phyloP scores from a whole-genome alignment of 2,888 invertebrate genomes.

The Leucoma salicis region DNA sequence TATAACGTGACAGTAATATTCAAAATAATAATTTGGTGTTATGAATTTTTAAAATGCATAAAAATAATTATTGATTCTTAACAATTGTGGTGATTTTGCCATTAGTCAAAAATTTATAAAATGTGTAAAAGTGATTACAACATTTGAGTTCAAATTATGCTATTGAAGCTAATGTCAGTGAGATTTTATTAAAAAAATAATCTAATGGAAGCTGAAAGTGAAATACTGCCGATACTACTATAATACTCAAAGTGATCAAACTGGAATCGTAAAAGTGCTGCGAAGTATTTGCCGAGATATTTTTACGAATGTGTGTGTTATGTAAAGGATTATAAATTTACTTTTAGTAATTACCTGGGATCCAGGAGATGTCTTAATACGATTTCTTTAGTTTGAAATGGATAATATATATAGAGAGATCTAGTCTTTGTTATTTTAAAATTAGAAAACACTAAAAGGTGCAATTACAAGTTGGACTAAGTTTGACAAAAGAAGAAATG shows the following conservation, averaged over 20 bases:
- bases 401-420: background rate
- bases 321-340: slow-evolving; percentile 36
- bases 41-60: slow-evolving; percentile 50
- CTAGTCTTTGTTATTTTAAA: background rate
- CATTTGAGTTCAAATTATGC: slow-evolving; percentile 36
- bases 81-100: slow-evolving; percentile 81
- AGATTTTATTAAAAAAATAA: slow-evolving; percentile 40
- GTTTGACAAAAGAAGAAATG: slow-evolving; percentile 12
- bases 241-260: slow-evolving; percentile 11
- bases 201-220: slow-evolving; percentile 56
- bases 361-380: slow-evolving; percentile 58
- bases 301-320: slow-evolving; percentile 29
- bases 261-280: slow-evolving; percentile 37
- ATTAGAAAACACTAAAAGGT: background rate
- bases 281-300: slow-evolving; percentile 24
- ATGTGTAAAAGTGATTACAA: slow-evolving; percentile 35
- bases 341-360: slow-evolving; percentile 61
- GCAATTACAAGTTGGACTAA: slow-evolving; percentile 2
- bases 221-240: slow-evolving; percentile 43
- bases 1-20: slow-evolving; percentile 29
- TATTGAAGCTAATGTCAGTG: slow-evolving; percentile 53
- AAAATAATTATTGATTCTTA: slow-evolving; percentile 59
- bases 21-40: slow-evolving; percentile 31
- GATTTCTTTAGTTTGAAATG: too few species aligned
- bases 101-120: slow-evolving; percentile 68